Evolutionary conservation across 2,113 vertebrate species (phyloP).

Genomic region (Paralichthys olivaceus): DNA sequence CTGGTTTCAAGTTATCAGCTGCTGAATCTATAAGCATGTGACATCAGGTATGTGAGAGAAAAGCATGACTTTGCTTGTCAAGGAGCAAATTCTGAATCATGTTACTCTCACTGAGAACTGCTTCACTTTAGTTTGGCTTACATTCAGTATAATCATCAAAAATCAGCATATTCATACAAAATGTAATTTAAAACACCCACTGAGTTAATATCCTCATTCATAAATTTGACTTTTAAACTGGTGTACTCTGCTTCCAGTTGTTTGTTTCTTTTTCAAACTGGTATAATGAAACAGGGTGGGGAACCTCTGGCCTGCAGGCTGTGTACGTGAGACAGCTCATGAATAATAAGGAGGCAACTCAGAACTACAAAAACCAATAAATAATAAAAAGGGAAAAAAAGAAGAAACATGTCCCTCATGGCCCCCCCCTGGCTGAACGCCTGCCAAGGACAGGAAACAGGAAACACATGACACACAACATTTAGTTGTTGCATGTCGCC

Average conservation of each 20-base stretch:
- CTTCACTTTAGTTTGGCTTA: not conserved
- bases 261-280: not conserved
- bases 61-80: conserved; percentile 13
- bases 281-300: not conserved
- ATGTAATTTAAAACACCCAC: not conserved
- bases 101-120: conserved; percentile 9
- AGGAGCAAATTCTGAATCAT: conserved; percentile 3
- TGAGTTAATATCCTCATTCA: not conserved
- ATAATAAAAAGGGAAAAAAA: not conserved
- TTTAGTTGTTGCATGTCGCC: too few relatives aligned
- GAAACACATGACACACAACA: too few relatives aligned
- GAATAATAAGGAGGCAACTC: not conserved
- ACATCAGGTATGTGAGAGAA: conserved; percentile 22
- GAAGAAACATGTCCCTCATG: not conserved
- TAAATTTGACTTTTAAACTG: not conserved
- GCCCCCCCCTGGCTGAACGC: too few relatives aligned
- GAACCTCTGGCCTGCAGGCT: not conserved
- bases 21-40: not conserved
- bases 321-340: not conserved
- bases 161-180: not conserved
- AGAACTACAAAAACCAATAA: not conserved
- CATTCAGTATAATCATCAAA: not conserved
- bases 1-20: conserved; percentile 9
- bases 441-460: too few relatives aligned
- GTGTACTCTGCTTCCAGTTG: not conserved